Percentiles rank a stretch among this genome's conserved stretches.
These are phyloP conservation scores for Melanotaenia pygmaea DNA, from an alignment of 2,797 vertebrate species.

Conservation along the genomic window DNA sequence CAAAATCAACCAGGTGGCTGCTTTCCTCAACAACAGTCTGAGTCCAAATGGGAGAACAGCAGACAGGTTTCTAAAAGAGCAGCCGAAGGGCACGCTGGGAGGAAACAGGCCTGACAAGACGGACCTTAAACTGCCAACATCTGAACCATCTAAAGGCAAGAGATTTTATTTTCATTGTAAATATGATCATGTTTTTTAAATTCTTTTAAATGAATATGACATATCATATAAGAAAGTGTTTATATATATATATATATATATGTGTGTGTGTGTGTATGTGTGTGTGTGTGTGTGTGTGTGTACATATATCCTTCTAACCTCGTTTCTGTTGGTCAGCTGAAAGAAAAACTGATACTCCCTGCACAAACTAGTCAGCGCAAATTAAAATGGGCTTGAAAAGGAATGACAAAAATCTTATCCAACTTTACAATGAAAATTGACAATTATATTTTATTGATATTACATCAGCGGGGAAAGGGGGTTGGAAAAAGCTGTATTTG, in stretches of 20 bases:
- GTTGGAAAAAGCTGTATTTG: background rate
- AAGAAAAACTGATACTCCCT: background rate
- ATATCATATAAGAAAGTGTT: background rate
- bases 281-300: no score
- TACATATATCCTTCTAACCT: no score
- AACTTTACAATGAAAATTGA: conserved; percentile 16
- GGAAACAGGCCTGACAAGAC: conserved; percentile 78
- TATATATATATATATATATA: no score
- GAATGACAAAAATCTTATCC: background rate
- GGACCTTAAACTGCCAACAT: conserved; percentile 72
- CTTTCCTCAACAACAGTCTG: conserved; percentile 84
- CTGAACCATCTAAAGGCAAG: conserved; percentile 66
- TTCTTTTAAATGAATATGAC: background rate
- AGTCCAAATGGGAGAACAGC: conserved; percentile 77
- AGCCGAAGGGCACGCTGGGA: conserved; percentile 78
- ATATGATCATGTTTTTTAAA: background rate
- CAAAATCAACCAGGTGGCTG: conserved; percentile 88
- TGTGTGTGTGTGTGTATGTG: no score
- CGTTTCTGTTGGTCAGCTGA: background rate
- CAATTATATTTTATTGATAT: conserved; percentile 13
- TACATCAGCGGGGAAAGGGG: conserved; percentile 7
- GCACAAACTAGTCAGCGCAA: background rate
- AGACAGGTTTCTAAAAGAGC: conserved; percentile 74
- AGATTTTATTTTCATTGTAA: conserved; percentile 12
- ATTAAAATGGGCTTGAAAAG: background rate